Evolutionary conservation across 2,797 vertebrate genomes (phyloP).

Genomic region (Harpagifer antarcticus): DNA sequence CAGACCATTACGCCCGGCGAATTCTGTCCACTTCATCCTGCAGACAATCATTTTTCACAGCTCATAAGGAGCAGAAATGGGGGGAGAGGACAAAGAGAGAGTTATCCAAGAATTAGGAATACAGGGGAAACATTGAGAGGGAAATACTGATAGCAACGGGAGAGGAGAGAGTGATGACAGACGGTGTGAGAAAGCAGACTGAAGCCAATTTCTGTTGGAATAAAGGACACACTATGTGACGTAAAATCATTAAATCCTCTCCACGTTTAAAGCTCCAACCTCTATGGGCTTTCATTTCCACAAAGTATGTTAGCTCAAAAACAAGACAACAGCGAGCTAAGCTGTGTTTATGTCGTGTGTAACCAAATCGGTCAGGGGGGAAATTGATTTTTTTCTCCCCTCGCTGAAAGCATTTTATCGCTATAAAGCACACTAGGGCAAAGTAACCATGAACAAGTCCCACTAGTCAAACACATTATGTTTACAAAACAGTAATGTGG

Average conservation of each 20-base stretch:
- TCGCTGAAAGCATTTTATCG: constrained; percentile 76
- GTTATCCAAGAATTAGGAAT: constrained; percentile 56
- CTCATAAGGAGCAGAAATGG: constrained; percentile 78
- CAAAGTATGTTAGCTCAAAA: constrained; percentile 36
- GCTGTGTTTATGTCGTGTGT: constrained; percentile 58
- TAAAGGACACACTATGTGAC: constrained; percentile 15
- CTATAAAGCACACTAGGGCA: constrained; percentile 76
- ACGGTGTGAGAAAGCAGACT: constrained; percentile 39
- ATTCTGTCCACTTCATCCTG: constrained; percentile 82
- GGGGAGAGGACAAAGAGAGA: constrained; percentile 27
- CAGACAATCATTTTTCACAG: constrained; percentile 83
- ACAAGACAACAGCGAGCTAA: constrained; percentile 49
- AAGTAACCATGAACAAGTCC: constrained; percentile 81
- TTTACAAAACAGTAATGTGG: constrained; percentile 78
- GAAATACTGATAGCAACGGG: constrained; percentile 42
- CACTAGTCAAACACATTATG: constrained; percentile 75
- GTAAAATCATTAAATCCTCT: constrained; percentile 29
- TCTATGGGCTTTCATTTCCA: constrained; percentile 20
- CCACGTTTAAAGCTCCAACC: constrained; percentile 17
- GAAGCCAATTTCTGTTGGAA: constrained; percentile 33
- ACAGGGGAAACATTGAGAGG: constrained; percentile 49
- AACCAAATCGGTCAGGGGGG: constrained; percentile 76
- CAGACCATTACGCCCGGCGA: constrained; percentile 79
- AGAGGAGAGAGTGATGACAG: constrained; percentile 56
- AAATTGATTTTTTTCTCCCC: constrained; percentile 75